These are phyloP conservation scores for Semnornis frantzii DNA, from an alignment of 2,113 vertebrate genomes.

Conservation along the genomic window DNA sequence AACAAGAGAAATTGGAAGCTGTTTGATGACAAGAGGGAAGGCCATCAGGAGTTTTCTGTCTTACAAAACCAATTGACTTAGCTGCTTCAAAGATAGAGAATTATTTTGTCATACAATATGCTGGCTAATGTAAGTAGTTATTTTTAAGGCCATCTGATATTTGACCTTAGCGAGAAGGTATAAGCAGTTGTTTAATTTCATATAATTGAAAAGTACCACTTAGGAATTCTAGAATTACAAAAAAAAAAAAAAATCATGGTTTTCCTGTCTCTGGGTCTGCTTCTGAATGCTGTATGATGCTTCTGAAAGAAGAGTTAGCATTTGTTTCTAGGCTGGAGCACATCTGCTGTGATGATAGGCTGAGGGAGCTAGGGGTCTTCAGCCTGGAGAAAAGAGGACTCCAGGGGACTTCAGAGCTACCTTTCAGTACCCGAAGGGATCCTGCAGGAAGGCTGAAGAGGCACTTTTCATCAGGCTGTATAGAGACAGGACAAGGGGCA, in stretches of 20 bases:
- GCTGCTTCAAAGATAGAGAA: background rate
- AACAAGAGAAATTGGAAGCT: background rate
- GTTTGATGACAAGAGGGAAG: background rate
- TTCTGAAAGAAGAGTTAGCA: background rate
- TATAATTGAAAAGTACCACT: background rate
- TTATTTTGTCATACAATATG: background rate
- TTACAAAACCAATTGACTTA: slow-evolving; percentile 12
- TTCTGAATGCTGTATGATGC: background rate
- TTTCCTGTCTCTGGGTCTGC: background rate
- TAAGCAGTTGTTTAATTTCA: background rate
- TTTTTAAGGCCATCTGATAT: slow-evolving; percentile 15
- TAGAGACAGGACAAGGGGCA: too few relatives aligned
- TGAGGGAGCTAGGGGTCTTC: too few relatives aligned
- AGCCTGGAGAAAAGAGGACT: too few relatives aligned
- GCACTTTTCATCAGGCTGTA: too few relatives aligned
- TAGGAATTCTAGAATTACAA: background rate
- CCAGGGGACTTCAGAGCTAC: too few relatives aligned
- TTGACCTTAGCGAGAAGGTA: background rate
- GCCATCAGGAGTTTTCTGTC: background rate
- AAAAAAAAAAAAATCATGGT: background rate
- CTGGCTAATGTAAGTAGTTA: background rate
- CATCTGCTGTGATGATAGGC: too few relatives aligned
- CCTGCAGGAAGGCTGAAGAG: too few relatives aligned
- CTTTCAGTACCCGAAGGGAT: too few relatives aligned
- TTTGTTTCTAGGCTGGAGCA: background rate